Evolutionary conservation across 2,888 invertebrate genomes (phyloP), one percentile per base, ranked within the genome.

Genomic region (Lagria hirta): DNA sequence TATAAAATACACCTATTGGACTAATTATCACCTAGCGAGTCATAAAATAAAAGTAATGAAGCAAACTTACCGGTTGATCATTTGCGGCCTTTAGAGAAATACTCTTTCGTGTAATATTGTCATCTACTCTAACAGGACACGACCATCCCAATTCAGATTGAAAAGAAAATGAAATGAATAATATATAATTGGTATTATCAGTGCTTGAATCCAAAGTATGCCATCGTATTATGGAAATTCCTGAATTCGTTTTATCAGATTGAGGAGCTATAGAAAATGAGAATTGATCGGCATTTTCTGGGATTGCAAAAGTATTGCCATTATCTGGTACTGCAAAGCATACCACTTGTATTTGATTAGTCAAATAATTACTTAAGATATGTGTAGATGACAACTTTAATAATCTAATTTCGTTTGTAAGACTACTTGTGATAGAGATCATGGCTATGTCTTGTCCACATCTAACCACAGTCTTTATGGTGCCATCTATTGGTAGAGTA

Each of bases 341-440:
- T 27, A 75, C 71, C 33, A 84, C 78, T 65, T 75, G 62, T 29
- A 86, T 46, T 41, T 78, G 73, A 10, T 69, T 70, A 3, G 72
- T 52, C 20, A 83, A 76, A 36, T 78, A 72, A 63, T 85, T 87
- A 18, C 81, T 73, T 10, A 86, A 69, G 6, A 81, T 71, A 59
- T 78, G 83, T 0, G 81, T 79, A 3, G 84, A 79, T 3, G 77
- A 75, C 12, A 86, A 64, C 50, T 81, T 80, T 5, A 87, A 67
- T 1, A 86, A 64, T 53, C 83, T 76, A 58, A 86, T 84, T 13
- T 83, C 80, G 47, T 85, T 78, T 36, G 78, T 74, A 58, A 83
- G 75, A 51, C 75, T 78, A 43, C 85, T 85, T 49, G 74, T 76
- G 43, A 89, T 72, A 2, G 80, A 82, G 23, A 87, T 65, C 33